Base-by-base conservation (phyloP, 30 jellyfish, hydroid and myxozoan species). In the Catostylus mosaicus region DNA sequence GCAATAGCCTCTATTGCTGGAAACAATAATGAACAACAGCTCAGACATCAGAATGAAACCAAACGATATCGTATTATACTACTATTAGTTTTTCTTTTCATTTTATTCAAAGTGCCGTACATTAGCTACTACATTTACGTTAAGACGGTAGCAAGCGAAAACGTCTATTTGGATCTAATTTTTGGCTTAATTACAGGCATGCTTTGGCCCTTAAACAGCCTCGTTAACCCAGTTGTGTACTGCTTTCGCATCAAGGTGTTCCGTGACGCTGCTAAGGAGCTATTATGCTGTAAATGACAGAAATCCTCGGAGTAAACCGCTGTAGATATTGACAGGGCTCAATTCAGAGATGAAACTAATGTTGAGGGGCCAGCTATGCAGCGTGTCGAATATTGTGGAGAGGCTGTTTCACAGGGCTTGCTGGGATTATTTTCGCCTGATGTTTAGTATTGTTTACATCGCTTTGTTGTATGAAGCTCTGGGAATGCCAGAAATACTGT, bases 181-280 rank as follows among this genome's bases (percentile, higher is more conserved):
- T 16, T 48, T 16, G 63, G 24, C 11, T 3, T 48, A 16, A 16
- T 27, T 6, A 9, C 75, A 10, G 75, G 10, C 12, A 46, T 75
- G 27, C 38, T 54, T 24, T 26, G 50, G 18, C 29, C 52, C 23
- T 11, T 75, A 12, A 75, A 75, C 61, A 48, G 86, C 46, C 32
- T 50, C 52, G 23, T 75, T 6, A 75, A 75, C 20, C 86, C 86
- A 22, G 0, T 75, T 26, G 75, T 75, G 2, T 75, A 75, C 51
- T 75, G 30, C 37, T 26, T 48, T 33, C 30, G 86, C 11, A 18
- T 38, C 50, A 50, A 2, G 20, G 75, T 14, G 34, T 26, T 75
- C 33, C 60, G 73, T 23, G 32, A 18, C 10, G 75, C 75, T 30
- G 62, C 37, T 19, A 65, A 65, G 54, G 77, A 65, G 54, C 24